Conservation (phyloP, 2,888 invertebrate species). For the Lucinisca nassula region DNA sequence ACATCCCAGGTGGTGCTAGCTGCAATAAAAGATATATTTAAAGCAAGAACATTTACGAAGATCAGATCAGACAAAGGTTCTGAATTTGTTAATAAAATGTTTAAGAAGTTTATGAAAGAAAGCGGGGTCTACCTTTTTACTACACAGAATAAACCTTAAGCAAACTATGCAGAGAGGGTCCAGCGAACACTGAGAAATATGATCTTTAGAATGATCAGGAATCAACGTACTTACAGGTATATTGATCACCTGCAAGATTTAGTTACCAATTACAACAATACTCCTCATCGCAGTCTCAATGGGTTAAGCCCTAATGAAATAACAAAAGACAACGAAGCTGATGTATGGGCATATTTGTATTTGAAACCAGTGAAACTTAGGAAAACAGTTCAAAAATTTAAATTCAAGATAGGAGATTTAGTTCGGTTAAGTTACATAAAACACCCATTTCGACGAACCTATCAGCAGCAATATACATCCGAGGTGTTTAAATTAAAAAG, state of each 20-base stretch:
- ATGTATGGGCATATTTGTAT: conserved; percentile 44
- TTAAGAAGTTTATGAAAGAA: conserved; percentile 47
- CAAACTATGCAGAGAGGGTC: conserved; percentile 48
- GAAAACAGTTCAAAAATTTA: conserved; percentile 13
- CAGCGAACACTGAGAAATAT: conserved; percentile 42
- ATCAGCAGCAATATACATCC: conserved; percentile 56
- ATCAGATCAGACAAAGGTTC: conserved; percentile 38
- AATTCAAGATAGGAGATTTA: conserved; percentile 38
- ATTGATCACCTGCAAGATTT: conserved; percentile 51
- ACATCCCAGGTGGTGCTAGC: conserved; percentile 36
- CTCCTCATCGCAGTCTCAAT: conserved; percentile 37
- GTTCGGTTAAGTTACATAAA: conserved; percentile 47
- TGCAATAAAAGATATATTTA: conserved; percentile 49
- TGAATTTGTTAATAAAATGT: conserved; percentile 48
- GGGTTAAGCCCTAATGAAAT: conserved; percentile 34
- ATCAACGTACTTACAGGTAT: conserved; percentile 53
- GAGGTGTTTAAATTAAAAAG: conserved; percentile 54
- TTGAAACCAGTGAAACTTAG: conserved; percentile 33
- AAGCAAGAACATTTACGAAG: conserved; percentile 31
- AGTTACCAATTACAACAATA: conserved; percentile 36
- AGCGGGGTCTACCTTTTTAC: conserved; percentile 46
- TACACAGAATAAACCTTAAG: conserved; percentile 38
- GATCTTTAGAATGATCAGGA: conserved; percentile 53
- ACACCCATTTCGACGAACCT: conserved; percentile 51
- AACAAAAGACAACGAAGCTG: conserved; percentile 37